Conservation (phyloP, 2,797 vertebrate species). For the Fringilla coelebs region DNA sequence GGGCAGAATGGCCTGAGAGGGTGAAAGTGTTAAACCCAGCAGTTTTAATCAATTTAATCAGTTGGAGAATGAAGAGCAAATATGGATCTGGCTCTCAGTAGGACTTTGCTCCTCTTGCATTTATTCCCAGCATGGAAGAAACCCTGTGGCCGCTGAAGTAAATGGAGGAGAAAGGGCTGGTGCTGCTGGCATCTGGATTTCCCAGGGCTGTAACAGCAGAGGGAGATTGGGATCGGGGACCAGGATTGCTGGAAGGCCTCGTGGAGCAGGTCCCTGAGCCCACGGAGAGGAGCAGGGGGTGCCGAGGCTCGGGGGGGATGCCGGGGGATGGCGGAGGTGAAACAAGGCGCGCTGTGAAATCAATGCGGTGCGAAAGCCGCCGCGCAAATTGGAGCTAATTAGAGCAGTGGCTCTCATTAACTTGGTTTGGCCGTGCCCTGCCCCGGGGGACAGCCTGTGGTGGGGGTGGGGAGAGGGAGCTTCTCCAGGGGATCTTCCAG, state of each 20-base stretch:
- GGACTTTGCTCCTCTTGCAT: not conserved
- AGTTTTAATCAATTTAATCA: not conserved
- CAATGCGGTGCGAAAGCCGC: not conserved
- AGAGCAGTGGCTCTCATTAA: not conserved
- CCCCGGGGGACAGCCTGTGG: rapidly evolving
- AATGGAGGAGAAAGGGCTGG: not conserved
- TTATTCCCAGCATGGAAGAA: not conserved
- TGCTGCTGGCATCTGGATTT: not conserved
- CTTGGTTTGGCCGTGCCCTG: not conserved
- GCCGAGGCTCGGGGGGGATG: rapidly evolving
- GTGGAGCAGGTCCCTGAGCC: not conserved
- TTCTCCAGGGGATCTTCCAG: not conserved
- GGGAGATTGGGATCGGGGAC: not conserved
- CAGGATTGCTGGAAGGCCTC: not conserved
- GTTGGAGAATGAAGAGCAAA: not conserved
- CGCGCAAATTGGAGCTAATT: not conserved
- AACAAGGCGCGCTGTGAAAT: not conserved
- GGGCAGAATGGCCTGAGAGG: not conserved
- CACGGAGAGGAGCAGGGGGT: not conserved
- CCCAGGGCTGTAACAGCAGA: rapidly evolving
- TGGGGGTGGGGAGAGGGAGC: not conserved
- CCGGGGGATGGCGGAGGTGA: rapidly evolving
- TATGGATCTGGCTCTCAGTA: not conserved
- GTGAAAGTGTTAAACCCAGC: rapidly evolving
- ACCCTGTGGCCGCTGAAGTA: not conserved